phyloP scores from a whole-genome alignment of 2,797 vertebrate species.

The Apodemus agrarius region DNA sequence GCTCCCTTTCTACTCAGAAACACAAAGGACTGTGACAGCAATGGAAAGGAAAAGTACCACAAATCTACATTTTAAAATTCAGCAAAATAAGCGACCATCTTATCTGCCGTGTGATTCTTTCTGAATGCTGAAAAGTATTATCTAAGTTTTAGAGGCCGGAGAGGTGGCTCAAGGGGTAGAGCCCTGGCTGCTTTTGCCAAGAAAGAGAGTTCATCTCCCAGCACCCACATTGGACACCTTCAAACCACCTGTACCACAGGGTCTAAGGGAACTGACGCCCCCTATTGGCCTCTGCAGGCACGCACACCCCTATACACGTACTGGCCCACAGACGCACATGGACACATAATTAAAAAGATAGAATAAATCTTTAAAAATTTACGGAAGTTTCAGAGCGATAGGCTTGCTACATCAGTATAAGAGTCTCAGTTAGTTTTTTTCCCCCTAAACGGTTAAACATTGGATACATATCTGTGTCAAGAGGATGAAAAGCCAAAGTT shows the following conservation, averaged over 20 bases:
- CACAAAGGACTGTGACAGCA: neutral
- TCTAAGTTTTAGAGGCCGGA: neutral
- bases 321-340: too few relatives aligned
- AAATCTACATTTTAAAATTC: constrained; percentile 38
- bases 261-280: neutral
- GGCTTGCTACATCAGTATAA: neutral
- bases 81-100: neutral
- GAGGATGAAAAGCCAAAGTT: neutral
- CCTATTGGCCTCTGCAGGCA: neutral
- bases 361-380: neutral
- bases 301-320: neutral
- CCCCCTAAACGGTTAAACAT: neutral
- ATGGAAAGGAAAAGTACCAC: neutral
- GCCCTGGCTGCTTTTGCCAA: neutral
- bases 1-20: neutral
- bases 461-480: neutral
- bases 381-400: neutral
- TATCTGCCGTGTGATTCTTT: neutral
- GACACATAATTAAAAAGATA: neutral
- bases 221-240: too few relatives aligned
- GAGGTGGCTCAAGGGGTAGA: neutral
- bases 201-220: neutral
- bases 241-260: neutral
- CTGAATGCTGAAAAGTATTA: neutral
- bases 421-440: neutral